These are phyloP conservation scores for Anodontia alba DNA, from an alignment of 2,888 invertebrate species.

Conservation along the genomic window DNA sequence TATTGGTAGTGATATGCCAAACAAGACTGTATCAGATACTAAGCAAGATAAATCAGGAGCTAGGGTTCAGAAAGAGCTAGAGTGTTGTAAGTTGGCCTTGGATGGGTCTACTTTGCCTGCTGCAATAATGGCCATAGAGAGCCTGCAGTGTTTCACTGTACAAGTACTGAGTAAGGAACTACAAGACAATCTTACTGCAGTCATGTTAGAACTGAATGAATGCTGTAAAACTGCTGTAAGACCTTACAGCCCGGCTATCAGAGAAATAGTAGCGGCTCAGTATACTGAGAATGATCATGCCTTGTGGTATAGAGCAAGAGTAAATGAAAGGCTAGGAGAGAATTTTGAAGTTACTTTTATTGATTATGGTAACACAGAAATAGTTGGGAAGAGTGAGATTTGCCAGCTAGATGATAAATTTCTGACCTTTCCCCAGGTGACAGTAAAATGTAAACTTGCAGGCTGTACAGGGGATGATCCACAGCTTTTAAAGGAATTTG, in stretches of 20 bases:
- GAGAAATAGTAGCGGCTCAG: slow-evolving; percentile 60
- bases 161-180: slow-evolving; percentile 31
- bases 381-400: slow-evolving; percentile 88
- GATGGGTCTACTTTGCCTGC: slow-evolving; percentile 24
- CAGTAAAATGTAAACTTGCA: slow-evolving; percentile 59
- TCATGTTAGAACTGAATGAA: slow-evolving; percentile 39
- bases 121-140: slow-evolving; percentile 37
- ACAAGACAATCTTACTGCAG: slow-evolving; percentile 28
- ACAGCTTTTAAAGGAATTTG: slow-evolving; percentile 28
- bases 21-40: neutral
- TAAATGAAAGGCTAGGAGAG: slow-evolving; percentile 59
- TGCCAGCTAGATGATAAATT: slow-evolving; percentile 53
- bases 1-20: too few species aligned
- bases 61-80: neutral
- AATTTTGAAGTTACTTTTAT: slow-evolving; percentile 74
- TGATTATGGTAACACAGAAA: slow-evolving; percentile 80
- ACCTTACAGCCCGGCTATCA: slow-evolving; percentile 50
- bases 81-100: neutral
- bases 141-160: slow-evolving; percentile 33
- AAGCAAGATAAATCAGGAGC: neutral
- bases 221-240: slow-evolving; percentile 10
- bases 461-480: slow-evolving; percentile 32
- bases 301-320: slow-evolving; percentile 76
- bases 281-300: slow-evolving; percentile 58
- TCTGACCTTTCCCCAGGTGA: slow-evolving; percentile 59